phyloP scores from a whole-genome alignment of 2,888 invertebrate genomes.

The Tricholauxania praeusta region DNA sequence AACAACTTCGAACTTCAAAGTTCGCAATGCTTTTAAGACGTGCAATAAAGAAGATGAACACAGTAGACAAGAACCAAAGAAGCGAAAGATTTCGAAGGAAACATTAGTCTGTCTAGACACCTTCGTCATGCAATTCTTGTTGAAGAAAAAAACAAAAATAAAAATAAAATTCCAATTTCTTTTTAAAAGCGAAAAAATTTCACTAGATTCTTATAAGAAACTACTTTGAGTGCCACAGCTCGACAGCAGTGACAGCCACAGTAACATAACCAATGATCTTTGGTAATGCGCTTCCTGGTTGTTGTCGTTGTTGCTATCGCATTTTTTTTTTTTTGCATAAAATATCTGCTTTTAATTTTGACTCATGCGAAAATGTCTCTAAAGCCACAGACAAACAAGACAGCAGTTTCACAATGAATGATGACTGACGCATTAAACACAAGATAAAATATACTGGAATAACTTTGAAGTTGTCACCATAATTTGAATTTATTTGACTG shows the following conservation, averaged over 20 bases:
- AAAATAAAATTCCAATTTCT: conserved; percentile 1
- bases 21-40: conserved; percentile 25
- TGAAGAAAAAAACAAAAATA: not conserved
- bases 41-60: conserved; percentile 17
- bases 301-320: conserved; percentile 3
- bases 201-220: not conserved
- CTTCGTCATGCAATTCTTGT: conserved; percentile 57
- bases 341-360: conserved; percentile 30
- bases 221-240: not conserved
- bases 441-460: too few species aligned
- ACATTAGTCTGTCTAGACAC: conserved; percentile 64
- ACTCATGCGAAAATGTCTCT: conserved; percentile 9
- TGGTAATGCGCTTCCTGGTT: not conserved
- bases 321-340: not conserved
- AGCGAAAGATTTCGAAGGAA: conserved; percentile 50
- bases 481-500: too few species aligned
- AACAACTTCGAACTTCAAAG: conserved; percentile 24
- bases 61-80: conserved; percentile 9
- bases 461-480: too few species aligned
- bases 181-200: not conserved
- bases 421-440: too few species aligned
- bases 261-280: conserved; percentile 14
- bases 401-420: not conserved
- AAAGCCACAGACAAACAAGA: conserved; percentile 4
- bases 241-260: not conserved